Evolutionary conservation across 2,113 vertebrate genomes (phyloP).

Genomic region (Plectropomus leopardus): DNA sequence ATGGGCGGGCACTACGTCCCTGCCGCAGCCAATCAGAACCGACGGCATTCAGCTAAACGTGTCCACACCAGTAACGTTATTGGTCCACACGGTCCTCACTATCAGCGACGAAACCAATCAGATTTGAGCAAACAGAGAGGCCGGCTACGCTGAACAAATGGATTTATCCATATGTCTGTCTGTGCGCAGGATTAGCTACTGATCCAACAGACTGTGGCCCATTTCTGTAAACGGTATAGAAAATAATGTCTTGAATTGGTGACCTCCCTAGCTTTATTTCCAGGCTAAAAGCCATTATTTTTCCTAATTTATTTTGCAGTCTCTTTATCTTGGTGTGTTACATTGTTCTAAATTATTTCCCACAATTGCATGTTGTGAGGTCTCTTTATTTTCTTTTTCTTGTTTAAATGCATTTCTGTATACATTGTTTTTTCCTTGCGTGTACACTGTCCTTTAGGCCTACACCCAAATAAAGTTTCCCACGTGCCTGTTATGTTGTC

Average conservation of each 20-base stretch:
- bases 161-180: constrained; percentile 23
- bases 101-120: constrained; percentile 66
- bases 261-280: not conserved
- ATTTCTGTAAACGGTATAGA: not conserved
- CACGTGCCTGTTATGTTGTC: not conserved
- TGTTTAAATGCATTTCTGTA: not conserved
- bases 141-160: constrained; percentile 8
- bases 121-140: constrained; percentile 25
- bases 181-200: not conserved
- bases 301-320: not conserved
- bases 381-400: not conserved
- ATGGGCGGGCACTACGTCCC: not conserved
- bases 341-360: not conserved
- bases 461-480: constrained; percentile 29
- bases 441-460: not conserved
- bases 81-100: not conserved
- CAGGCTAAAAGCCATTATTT: not conserved
- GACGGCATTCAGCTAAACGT: not conserved
- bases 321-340: not conserved
- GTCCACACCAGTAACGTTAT: not conserved
- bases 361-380: not conserved
- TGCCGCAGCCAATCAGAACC: constrained; percentile 39
- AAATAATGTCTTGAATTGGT: not conserved
- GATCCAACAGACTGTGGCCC: not conserved
- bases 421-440: not conserved